Evolutionary conservation across 2,888 invertebrate genomes (phyloP).

Genomic region (Rugalucina vietnamica): DNA sequence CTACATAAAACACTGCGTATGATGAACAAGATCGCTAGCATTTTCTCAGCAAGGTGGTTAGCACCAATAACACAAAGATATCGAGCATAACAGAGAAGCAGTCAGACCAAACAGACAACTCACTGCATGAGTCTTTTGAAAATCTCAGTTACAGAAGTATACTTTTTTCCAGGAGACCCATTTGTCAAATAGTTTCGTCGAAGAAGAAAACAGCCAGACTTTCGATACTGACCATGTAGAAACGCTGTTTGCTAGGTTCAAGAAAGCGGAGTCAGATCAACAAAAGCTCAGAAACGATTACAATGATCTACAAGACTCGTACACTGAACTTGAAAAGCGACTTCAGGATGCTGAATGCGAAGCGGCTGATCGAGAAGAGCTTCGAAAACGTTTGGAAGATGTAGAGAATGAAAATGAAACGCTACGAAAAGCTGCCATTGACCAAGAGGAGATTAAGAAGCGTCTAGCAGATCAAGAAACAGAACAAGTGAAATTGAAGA

Average conservation of each 20-base stretch:
- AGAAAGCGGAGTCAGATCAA: neutral
- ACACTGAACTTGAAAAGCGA: neutral
- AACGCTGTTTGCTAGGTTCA: neutral
- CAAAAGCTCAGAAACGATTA: neutral
- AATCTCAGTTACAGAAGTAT: too few relatives aligned
- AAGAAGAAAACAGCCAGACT: neutral
- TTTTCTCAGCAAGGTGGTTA: too few relatives aligned
- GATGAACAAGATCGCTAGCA: too few relatives aligned
- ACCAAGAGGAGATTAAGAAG: conserved; percentile 1
- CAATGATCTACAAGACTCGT: neutral
- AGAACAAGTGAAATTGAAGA: conserved; percentile 7
- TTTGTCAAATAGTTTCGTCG: neutral
- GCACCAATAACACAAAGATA: too few relatives aligned
- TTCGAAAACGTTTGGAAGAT: conserved; percentile 17
- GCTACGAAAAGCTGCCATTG: neutral
- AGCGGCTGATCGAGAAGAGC: neutral
- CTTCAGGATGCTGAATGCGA: conserved; percentile 4
- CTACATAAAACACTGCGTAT: too few relatives aligned
- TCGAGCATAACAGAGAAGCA: too few relatives aligned
- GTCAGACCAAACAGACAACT: too few relatives aligned
- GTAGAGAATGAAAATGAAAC: conserved; percentile 17
- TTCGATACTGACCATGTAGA: neutral
- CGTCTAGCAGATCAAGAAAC: conserved; percentile 18
- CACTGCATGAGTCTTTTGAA: too few relatives aligned
- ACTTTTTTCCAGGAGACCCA: neutral